Conservation (phyloP, 2,888 invertebrate species). For the Lordiphosa andalusiaca region DNA sequence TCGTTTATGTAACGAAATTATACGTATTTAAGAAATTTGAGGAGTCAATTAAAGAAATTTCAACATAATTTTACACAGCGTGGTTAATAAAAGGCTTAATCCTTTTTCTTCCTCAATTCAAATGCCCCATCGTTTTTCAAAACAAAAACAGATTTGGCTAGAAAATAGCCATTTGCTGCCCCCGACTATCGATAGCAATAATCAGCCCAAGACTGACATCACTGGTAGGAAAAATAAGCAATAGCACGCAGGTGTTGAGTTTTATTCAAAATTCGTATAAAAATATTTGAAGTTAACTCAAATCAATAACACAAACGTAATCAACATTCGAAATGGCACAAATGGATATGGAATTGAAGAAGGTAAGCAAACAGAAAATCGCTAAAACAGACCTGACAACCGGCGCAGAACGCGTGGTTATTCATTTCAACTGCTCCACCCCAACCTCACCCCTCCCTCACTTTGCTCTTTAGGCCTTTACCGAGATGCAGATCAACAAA, state of each 20-base stretch:
- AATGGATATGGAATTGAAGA: constrained; percentile 80
- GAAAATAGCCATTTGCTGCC: too few species aligned
- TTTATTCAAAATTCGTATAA: constrained; percentile 27
- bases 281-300: constrained; percentile 8
- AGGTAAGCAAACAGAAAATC: constrained; percentile 55
- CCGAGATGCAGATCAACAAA: constrained; percentile 89
- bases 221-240: constrained; percentile 10
- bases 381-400: not conserved
- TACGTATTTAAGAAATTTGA: too few species aligned
- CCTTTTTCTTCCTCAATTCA: too few species aligned
- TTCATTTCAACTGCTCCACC: not conserved
- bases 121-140: too few species aligned
- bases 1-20: too few species aligned
- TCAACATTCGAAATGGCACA: constrained; percentile 69
- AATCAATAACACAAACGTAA: constrained; percentile 4
- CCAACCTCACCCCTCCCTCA: not conserved
- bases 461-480: constrained; percentile 83
- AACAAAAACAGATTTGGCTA: too few species aligned
- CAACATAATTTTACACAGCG: too few species aligned
- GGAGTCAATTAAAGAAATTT: too few species aligned
- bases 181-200: too few species aligned
- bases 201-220: too few species aligned
- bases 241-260: constrained; percentile 49
- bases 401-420: constrained; percentile 42
- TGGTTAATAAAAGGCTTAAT: too few species aligned